A percentile compares a stretch with the other conserved stretches of the same genome.
These are phyloP conservation scores for Phaedon cochleariae DNA, from an alignment of 2,888 invertebrate species.

Conservation along the genomic window DNA sequence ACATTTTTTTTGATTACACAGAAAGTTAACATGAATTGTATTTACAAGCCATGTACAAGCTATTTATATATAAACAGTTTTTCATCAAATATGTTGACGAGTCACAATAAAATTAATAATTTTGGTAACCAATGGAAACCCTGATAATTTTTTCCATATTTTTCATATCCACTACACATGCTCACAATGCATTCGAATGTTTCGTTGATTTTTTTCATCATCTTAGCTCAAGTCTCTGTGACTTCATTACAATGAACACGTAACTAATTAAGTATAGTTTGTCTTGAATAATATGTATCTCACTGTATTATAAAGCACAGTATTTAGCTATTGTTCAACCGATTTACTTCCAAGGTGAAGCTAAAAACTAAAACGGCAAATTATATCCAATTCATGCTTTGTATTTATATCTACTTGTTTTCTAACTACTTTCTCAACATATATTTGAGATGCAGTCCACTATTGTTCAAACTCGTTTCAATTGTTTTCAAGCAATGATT, in stretches of 20 bases:
- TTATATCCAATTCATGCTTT: constrained; percentile 56
- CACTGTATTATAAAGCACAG: constrained; percentile 26
- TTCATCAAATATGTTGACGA: no score
- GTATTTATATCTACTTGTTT: constrained; percentile 44
- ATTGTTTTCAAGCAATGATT: constrained; percentile 48
- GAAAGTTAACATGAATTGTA: neutral
- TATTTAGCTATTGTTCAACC: constrained; percentile 30
- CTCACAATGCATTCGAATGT: constrained; percentile 51
- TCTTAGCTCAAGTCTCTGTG: constrained; percentile 58
- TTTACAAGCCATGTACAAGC: neutral
- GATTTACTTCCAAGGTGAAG: constrained; percentile 40
- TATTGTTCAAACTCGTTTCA: constrained; percentile 45
- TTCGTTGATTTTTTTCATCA: constrained; percentile 32
- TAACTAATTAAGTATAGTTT: constrained; percentile 3
- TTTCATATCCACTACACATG: constrained; percentile 51
- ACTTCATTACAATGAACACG: constrained; percentile 58
- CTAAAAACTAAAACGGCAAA: constrained; percentile 54
- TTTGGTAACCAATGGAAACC: constrained; percentile 1
- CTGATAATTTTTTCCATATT: constrained; percentile 7
- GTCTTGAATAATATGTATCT: neutral
- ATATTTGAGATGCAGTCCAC: constrained; percentile 50
- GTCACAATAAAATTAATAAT: neutral
- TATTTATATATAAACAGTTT: neutral
- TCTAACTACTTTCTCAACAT: constrained; percentile 53
- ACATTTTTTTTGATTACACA: no score